Evolutionary conservation across 2,797 vertebrate species (phyloP).

Genomic region (Eremophila alpestris): DNA sequence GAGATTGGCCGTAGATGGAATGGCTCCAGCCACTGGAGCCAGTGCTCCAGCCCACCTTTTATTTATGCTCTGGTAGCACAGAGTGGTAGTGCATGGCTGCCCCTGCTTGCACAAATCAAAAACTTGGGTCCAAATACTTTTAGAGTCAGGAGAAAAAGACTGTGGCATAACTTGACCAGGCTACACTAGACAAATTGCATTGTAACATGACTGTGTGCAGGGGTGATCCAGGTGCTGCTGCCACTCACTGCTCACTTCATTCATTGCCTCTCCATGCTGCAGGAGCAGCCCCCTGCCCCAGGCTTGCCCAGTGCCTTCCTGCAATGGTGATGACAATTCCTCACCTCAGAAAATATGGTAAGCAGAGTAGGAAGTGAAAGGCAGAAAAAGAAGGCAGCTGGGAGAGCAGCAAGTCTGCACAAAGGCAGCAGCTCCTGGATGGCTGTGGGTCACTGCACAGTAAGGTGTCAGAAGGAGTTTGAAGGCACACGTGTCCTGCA

Average conservation of each 20-base stretch:
- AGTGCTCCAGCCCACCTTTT: background rate
- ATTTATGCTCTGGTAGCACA: background rate
- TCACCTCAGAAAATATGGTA: background rate
- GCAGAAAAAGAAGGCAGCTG: background rate
- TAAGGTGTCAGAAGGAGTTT: background rate
- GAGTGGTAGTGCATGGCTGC: background rate
- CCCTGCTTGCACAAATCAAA: background rate
- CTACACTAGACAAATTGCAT: background rate
- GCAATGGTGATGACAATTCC: background rate
- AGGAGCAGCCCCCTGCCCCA: background rate
- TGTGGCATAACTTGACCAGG: background rate
- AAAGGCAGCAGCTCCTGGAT: background rate
- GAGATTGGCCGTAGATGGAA: background rate
- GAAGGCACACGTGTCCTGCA: background rate
- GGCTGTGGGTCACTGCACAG: background rate
- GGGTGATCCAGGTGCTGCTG: background rate
- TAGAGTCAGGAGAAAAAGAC: background rate
- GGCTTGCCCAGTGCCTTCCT: background rate
- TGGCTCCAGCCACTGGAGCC: background rate
- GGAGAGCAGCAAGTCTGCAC: background rate
- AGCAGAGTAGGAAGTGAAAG: background rate
- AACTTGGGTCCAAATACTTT: background rate
- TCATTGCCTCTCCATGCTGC: accelerated
- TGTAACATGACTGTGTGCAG: background rate
- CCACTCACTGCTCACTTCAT: background rate